These are phyloP conservation scores for Ephialtes manifestator DNA, from an alignment of 2,888 invertebrate genomes.

Conservation along the genomic window DNA sequence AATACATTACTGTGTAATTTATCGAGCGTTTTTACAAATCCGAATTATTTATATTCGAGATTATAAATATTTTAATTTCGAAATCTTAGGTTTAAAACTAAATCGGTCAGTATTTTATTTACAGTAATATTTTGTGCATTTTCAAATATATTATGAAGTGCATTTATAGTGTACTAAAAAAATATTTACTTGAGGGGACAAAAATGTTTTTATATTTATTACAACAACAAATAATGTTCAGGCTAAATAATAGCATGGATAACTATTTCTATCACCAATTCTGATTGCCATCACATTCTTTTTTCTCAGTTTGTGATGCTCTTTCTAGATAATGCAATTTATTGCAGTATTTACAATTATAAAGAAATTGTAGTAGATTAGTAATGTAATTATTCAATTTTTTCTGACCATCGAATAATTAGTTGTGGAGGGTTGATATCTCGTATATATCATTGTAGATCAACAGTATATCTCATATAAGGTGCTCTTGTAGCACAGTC, in stretches of 20 bases:
- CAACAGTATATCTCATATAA: constrained; percentile 41
- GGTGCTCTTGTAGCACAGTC: too few relatives aligned
- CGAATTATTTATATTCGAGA: neutral
- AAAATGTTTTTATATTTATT: neutral
- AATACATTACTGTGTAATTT: neutral
- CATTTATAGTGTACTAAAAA: neutral
- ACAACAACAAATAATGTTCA: too few relatives aligned
- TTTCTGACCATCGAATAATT: neutral
- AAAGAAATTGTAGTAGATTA: neutral
- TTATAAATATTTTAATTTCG: neutral
- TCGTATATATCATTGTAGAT: constrained; percentile 11
- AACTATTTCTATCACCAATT: too few relatives aligned
- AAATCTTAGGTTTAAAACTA: neutral
- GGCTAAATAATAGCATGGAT: too few relatives aligned
- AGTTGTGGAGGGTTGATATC: constrained; percentile 15
- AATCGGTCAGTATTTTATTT: neutral
- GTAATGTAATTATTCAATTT: neutral
- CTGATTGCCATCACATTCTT: too few relatives aligned
- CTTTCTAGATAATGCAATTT: too few relatives aligned
- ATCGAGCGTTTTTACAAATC: neutral
- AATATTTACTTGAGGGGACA: neutral
- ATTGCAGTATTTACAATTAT: neutral
- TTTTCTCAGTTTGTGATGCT: too few relatives aligned
- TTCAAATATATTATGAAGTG: neutral
- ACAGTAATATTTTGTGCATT: neutral